Evolutionary conservation across 2,113 vertebrate species (phyloP).

Genomic region (Oreochromis tanganicae): DNA sequence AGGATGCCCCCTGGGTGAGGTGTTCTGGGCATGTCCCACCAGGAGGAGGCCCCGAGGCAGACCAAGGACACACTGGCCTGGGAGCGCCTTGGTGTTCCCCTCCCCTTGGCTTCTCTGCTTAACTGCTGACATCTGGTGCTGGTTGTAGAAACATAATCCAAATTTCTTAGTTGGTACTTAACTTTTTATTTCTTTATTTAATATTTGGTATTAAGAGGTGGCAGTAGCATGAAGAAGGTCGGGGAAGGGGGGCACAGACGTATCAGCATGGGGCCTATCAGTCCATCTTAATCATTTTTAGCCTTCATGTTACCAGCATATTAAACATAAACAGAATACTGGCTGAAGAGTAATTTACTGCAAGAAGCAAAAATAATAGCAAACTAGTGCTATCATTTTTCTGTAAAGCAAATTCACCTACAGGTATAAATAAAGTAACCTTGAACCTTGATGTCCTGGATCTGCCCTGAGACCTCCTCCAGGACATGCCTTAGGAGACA

Average conservation of each 20-base stretch:
- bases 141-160: not conserved
- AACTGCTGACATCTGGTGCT: not conserved
- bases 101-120: not conserved
- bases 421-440: not conserved
- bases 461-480: not conserved
- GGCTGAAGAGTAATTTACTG: not conserved
- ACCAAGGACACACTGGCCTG: not conserved
- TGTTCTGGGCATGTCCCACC: not conserved
- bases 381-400: not conserved
- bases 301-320: not conserved
- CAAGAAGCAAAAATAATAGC: not conserved
- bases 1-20: not conserved
- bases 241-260: not conserved
- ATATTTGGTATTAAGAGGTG: not conserved
- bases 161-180: not conserved
- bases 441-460: not conserved
- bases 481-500: not conserved
- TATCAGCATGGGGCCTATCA: not conserved
- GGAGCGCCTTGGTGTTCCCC: not conserved
- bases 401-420: not conserved
- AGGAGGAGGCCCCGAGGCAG: rapidly evolving
- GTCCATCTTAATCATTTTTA: not conserved
- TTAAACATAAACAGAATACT: not conserved
- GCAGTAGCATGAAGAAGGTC: not conserved
- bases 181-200: not conserved